Evolutionary conservation across 2,888 invertebrate genomes (phyloP).

Genomic region (Eugnorisma glareosa): DNA sequence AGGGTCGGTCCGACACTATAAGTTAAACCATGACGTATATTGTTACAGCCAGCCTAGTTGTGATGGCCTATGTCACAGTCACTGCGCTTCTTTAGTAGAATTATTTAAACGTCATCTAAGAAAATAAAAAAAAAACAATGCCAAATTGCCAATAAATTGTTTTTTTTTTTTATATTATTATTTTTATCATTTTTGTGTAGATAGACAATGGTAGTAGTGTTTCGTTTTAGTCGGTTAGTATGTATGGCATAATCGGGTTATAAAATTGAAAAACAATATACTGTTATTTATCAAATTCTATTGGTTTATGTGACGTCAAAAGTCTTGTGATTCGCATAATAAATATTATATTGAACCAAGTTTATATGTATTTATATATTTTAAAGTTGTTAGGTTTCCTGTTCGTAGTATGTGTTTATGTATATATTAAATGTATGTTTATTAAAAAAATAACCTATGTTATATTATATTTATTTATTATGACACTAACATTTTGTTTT

Average conservation of each 20-base stretch:
- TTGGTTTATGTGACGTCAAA: slow-evolving; percentile 11
- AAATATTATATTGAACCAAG: slow-evolving; percentile 16
- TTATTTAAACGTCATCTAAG: background rate
- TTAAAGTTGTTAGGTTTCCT: background rate
- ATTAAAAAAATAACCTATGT: background rate
- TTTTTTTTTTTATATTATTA: background rate
- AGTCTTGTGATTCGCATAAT: background rate
- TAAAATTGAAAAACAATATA: background rate
- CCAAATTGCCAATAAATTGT: too few relatives aligned
- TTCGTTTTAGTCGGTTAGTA: background rate
- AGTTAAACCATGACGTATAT: slow-evolving; percentile 13
- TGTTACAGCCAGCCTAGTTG: slow-evolving; percentile 34
- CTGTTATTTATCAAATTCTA: slow-evolving; percentile 12
- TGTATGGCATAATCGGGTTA: background rate
- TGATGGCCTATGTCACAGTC: background rate
- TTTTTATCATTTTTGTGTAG: background rate
- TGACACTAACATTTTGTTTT: background rate
- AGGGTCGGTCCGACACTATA: background rate
- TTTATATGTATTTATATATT: slow-evolving; percentile 18
- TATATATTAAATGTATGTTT: slow-evolving; percentile 4
- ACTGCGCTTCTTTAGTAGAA: background rate
- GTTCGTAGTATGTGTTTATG: background rate
- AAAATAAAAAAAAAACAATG: background rate
- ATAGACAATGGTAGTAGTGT: background rate
- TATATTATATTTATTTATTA: slow-evolving; percentile 6